phyloP scores from a whole-genome alignment of 2,888 invertebrate genomes.

The Drosophila conformis region DNA sequence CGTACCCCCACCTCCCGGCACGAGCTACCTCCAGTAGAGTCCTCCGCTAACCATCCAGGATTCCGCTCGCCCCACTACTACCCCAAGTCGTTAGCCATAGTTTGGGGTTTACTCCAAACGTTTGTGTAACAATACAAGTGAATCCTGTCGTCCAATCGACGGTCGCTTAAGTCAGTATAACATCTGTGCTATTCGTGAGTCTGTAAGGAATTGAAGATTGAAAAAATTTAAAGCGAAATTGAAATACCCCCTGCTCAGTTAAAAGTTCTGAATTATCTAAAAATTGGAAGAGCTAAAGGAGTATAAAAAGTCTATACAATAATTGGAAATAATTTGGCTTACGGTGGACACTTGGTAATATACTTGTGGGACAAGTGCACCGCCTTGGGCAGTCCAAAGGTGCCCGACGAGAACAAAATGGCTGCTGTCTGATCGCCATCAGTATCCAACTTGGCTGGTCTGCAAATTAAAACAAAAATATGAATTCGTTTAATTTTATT shows the following conservation, averaged over 20 bases:
- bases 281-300: not conserved
- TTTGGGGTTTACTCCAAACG: too few relatives aligned
- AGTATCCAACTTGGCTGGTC: slow-evolving; percentile 36
- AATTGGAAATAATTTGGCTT: slow-evolving; percentile 11
- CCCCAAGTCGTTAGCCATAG: too few relatives aligned
- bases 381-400: slow-evolving; percentile 72
- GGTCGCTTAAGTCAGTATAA: slow-evolving; percentile 57
- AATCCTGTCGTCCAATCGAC: slow-evolving; percentile 75
- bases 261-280: not conserved
- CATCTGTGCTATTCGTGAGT: slow-evolving; percentile 43
- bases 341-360: slow-evolving; percentile 33
- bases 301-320: not conserved
- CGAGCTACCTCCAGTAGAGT: too few relatives aligned
- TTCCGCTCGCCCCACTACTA: too few relatives aligned
- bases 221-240: not conserved
- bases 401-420: slow-evolving; percentile 75
- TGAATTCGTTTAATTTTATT: not conserved
- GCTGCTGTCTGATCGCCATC: slow-evolving; percentile 55
- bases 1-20: too few relatives aligned
- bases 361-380: slow-evolving; percentile 62
- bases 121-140: not conserved
- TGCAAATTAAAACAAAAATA: not conserved
- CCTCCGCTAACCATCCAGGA: too few relatives aligned
- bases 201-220: slow-evolving; percentile 6
- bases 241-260: not conserved